Evolutionary conservation across 2,113 vertebrate species (phyloP), one percentile per base, ranked within the genome.

Genomic region (Lutjanus erythropterus): DNA sequence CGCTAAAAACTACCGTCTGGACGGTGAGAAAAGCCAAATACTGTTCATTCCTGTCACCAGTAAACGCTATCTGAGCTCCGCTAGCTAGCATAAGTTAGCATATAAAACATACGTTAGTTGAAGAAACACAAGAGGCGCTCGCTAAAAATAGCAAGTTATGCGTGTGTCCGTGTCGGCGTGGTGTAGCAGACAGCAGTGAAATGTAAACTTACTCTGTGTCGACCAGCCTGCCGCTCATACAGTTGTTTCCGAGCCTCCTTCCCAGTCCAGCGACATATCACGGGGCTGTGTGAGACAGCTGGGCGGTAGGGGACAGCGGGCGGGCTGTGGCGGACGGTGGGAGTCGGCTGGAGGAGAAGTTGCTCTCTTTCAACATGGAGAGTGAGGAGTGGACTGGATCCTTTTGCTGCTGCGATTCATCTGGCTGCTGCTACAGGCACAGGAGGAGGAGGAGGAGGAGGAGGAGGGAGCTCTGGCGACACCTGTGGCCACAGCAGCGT

Each of bases 301-400:
- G 70, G 75, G 62, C 6, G 0, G 69, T 4, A 52, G 27, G 78
- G 29, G 6, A 7, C 33, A 50, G 58, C 59, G 3, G 60, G 29
- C 23, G 49, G 81, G 67, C 60, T 31, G 67, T 41, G 58, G 61
- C 39, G 66, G 76, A 74, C 73, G 71, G 73, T 52, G 2, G 49
- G 67, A 70, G 65, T 73, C 65, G 59, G 81, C 76, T 76, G 66
- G 42, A 56, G 85, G 72, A 89, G 84, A 92, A 92, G 81, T 90
- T 89, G 83, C 69, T 83, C 71, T 69, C 79, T 83, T 80, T 80
- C 86, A 92, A 93, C 80, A 91, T 89, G 89, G 86, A 93, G 91
- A 85, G 87, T 41, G 71, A 25, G 71, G 80, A 83, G 55, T 3
- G 35, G 83, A 81, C 75, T 65, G 78, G 73, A 60, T 73, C 79